These are phyloP conservation scores for Polyodon spathula DNA, from an alignment of 2,113 vertebrate species.

Conservation along the genomic window DNA sequence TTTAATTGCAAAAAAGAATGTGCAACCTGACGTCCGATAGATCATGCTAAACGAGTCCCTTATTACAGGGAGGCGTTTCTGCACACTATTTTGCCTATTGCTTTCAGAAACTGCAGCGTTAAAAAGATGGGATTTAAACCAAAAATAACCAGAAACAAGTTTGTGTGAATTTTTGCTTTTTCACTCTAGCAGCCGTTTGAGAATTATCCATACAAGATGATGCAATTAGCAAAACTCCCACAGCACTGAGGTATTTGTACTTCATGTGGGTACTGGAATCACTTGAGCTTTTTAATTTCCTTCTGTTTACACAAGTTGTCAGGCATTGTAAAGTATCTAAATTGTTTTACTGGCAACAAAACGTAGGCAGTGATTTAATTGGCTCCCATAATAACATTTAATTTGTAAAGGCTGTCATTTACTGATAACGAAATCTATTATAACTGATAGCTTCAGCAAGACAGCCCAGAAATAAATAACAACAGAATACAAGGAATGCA, in stretches of 20 bases:
- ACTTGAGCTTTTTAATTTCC: too few species aligned
- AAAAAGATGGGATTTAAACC: constrained; percentile 20
- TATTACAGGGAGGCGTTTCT: constrained; percentile 29
- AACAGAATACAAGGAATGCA: too few species aligned
- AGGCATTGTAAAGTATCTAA: too few species aligned
- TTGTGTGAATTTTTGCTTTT: constrained; percentile 9
- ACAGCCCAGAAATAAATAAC: too few species aligned
- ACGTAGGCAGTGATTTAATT: too few species aligned
- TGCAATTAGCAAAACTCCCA: constrained; percentile 4
- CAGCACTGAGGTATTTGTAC: too few species aligned
- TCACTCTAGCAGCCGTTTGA: constrained; percentile 1
- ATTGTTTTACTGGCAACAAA: too few species aligned
- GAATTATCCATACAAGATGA: neutral
- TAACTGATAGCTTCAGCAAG: too few species aligned
- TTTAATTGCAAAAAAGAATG: constrained; percentile 48
- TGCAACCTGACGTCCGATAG: constrained; percentile 40
- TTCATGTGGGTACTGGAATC: too few species aligned
- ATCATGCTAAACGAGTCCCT: constrained; percentile 42
- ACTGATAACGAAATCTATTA: too few species aligned
- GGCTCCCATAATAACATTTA: too few species aligned
- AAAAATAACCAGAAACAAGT: constrained; percentile 20
- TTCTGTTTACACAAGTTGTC: too few species aligned
- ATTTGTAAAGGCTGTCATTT: neutral
- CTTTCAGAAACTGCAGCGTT: constrained; percentile 34
- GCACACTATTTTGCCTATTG: constrained; percentile 33